phyloP scores from a whole-genome alignment of 1,140 invertebrate genomes.

The Yoshiicerus persimilis region DNA sequence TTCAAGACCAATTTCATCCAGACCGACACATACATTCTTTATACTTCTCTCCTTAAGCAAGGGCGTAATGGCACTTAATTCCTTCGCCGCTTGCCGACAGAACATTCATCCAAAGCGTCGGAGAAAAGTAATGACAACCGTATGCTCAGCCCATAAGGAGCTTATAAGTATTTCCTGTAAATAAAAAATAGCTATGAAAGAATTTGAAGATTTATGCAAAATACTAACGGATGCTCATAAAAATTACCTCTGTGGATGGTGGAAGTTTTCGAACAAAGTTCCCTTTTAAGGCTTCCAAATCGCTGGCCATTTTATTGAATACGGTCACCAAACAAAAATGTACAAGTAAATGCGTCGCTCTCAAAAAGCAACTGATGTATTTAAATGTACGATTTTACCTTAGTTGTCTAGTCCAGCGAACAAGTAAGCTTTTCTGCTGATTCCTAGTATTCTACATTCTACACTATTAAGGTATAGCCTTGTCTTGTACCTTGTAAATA shows the following conservation, averaged over 20 bases:
- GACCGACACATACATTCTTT: constrained; percentile 62
- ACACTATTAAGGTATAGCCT: too few species aligned
- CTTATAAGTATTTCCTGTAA: constrained; percentile 51
- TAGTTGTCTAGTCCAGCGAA: too few species aligned
- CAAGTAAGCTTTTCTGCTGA: too few species aligned
- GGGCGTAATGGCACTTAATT: constrained; percentile 62
- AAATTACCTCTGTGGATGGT: not conserved
- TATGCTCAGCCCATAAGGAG: constrained; percentile 54
- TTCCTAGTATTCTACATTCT: too few species aligned
- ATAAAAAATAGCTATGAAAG: not conserved
- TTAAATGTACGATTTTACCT: too few species aligned
- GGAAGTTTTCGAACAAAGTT: not conserved
- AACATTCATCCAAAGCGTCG: constrained; percentile 68
- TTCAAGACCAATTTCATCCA: constrained; percentile 64
- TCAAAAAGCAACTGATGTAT: too few species aligned
- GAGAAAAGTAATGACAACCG: constrained; percentile 64
- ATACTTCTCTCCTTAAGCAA: constrained; percentile 63
- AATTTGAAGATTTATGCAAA: not conserved
- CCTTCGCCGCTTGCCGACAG: constrained; percentile 64
- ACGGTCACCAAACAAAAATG: not conserved
- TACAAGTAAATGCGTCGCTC: too few species aligned
- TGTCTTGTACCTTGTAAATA: too few species aligned
- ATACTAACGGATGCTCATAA: not conserved
- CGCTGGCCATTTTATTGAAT: not conserved
- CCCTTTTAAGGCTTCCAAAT: not conserved